Conservation (phyloP, 2,797 vertebrate genomes). For the Alcedo atthis region DNA sequence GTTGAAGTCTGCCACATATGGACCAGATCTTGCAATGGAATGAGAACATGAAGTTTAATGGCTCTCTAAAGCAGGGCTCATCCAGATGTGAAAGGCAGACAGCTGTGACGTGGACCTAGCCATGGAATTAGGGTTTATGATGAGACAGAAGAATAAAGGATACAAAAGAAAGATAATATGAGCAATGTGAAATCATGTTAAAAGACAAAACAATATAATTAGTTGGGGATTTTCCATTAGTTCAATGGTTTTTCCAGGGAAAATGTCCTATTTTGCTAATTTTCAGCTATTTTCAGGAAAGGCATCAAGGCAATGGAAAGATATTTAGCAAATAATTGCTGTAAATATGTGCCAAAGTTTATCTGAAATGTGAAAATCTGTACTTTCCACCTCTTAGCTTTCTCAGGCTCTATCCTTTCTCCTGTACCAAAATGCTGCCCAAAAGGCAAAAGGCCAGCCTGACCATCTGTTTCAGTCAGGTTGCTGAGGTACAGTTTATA, state of each 20-base stretch:
- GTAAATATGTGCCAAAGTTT: neutral
- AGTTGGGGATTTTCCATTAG: neutral
- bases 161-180: neutral
- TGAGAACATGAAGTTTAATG: neutral
- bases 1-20: neutral
- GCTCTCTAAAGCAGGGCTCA: neutral
- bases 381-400: neutral
- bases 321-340: neutral
- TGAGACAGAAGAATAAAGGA: neutral
- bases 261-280: neutral
- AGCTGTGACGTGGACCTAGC: neutral
- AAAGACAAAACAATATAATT: neutral
- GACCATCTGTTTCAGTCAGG: neutral
- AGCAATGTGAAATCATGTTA: neutral
- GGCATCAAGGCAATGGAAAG: neutral
- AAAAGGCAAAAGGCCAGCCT: neutral
- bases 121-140: neutral
- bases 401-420: neutral
- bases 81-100: neutral
- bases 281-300: neutral
- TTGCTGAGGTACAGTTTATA: neutral
- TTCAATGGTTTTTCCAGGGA: neutral
- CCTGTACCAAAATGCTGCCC: neutral
- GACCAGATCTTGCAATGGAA: neutral
- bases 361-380: neutral